Percentiles rank a stretch among this genome's conserved stretches.
Conservation (phyloP, 2,113 vertebrate genomes). For the Pseudopodoces humilis region DNA sequence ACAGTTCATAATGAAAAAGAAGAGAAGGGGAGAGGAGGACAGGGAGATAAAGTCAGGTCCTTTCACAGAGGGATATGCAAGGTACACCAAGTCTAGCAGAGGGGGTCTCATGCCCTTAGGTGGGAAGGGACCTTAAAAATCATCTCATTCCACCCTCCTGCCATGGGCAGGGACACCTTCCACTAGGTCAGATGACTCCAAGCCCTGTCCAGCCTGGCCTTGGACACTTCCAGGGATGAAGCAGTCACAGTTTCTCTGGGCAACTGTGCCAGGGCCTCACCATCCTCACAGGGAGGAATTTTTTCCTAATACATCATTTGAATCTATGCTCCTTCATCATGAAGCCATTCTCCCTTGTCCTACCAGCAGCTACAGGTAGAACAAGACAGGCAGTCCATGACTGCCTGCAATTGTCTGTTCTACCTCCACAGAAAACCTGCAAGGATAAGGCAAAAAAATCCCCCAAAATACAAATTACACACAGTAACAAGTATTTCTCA, state of each 20-base stretch:
- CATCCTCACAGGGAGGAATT: not conserved
- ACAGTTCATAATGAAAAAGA: not conserved
- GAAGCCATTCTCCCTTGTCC: not conserved
- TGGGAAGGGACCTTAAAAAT: not conserved
- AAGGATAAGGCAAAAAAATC: not conserved
- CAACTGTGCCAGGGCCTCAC: fast-evolving
- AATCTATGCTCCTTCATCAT: not conserved
- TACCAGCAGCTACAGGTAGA: not conserved
- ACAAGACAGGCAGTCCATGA: not conserved
- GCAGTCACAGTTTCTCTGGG: not conserved
- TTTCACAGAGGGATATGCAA: not conserved
- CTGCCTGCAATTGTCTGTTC: not conserved
- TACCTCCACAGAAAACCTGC: not conserved
- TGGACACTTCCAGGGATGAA: not conserved
- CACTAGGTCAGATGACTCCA: fast-evolving
- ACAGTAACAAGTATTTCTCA: not conserved
- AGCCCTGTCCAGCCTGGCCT: not conserved
- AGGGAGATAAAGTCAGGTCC: not conserved
- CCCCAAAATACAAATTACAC: not conserved
- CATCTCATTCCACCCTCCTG: not conserved
- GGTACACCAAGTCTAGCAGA: not conserved
- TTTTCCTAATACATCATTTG: not conserved
- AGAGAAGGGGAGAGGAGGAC: not conserved
- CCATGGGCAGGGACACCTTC: not conserved
- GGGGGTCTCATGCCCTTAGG: too few species aligned